phyloP scores from a whole-genome alignment of 2,888 invertebrate species.

The Rhopalosiphum nymphaeae region DNA sequence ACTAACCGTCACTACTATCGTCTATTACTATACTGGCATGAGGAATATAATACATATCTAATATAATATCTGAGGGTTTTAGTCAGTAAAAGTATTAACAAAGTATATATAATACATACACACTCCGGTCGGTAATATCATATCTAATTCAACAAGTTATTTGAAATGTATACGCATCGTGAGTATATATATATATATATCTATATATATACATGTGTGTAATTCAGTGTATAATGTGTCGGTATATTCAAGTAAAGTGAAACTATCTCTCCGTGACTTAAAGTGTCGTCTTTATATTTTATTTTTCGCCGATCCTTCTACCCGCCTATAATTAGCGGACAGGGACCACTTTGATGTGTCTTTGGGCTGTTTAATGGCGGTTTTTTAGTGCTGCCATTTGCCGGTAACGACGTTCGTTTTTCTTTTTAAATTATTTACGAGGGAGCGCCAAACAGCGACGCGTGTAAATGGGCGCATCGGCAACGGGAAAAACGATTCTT shows the following conservation, averaged over 20 bases:
- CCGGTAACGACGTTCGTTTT: constrained; percentile 62
- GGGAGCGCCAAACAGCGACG: background rate
- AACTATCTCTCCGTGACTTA: background rate
- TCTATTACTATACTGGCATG: background rate
- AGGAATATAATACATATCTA: background rate
- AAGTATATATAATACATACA: background rate
- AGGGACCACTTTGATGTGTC: constrained; percentile 61
- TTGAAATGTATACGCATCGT: background rate
- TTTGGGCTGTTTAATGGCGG: constrained; percentile 50
- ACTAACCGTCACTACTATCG: background rate
- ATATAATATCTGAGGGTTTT: background rate
- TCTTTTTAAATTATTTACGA: constrained; percentile 62
- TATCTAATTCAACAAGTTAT: constrained; percentile 58
- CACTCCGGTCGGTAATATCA: constrained; percentile 15
- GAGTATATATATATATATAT: background rate
- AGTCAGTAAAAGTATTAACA: background rate
- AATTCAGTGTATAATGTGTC: background rate
- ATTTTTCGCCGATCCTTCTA: background rate
- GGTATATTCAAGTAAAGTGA: constrained; percentile 17
- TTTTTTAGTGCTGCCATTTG: constrained; percentile 63
- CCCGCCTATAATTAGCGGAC: constrained; percentile 51
- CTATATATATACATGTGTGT: background rate
- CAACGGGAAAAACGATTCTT: constrained; percentile 38
- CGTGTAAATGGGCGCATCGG: constrained; percentile 6
- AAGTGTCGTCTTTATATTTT: constrained; percentile 13